phyloP scores from a whole-genome alignment of 2,113 vertebrate genomes.

The Semnopithecus entellus region DNA sequence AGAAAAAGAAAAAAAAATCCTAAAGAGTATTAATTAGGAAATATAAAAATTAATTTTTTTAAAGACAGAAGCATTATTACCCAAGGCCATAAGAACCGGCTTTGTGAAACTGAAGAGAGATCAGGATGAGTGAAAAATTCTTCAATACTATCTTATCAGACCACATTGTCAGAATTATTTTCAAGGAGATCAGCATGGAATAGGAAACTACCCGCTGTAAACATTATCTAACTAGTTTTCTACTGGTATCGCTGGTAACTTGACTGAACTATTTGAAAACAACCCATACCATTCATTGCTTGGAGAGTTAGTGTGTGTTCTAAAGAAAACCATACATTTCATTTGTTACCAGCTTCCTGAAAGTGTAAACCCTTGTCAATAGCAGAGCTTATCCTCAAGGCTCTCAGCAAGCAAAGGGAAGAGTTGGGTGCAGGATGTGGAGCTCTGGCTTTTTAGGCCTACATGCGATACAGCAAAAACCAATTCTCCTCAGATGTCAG shows the following conservation, averaged over 20 bases:
- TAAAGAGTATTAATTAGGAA: background rate
- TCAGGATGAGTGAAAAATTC: background rate
- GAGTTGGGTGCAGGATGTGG: no score
- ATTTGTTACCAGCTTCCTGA: background rate
- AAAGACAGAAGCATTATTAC: constrained; percentile 27
- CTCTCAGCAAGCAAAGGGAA: background rate
- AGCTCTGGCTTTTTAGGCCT: background rate
- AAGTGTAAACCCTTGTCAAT: background rate
- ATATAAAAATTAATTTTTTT: constrained; percentile 36
- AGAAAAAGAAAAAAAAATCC: background rate
- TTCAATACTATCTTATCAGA: background rate
- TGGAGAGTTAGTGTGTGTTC: background rate
- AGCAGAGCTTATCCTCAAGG: background rate
- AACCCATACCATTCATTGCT: background rate
- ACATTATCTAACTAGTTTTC: background rate
- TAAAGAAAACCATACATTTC: background rate
- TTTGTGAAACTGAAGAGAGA: constrained; percentile 23
- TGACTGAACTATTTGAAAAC: background rate
- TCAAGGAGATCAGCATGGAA: background rate
- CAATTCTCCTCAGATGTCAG: background rate
- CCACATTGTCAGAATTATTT: constrained; percentile 25
- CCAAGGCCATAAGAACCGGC: background rate
- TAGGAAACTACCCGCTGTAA: background rate
- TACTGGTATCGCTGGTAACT: background rate
- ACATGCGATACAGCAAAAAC: background rate